These are phyloP conservation scores for Lateolabrax maculatus DNA, from an alignment of 2,797 vertebrate genomes.

Conservation along the genomic window DNA sequence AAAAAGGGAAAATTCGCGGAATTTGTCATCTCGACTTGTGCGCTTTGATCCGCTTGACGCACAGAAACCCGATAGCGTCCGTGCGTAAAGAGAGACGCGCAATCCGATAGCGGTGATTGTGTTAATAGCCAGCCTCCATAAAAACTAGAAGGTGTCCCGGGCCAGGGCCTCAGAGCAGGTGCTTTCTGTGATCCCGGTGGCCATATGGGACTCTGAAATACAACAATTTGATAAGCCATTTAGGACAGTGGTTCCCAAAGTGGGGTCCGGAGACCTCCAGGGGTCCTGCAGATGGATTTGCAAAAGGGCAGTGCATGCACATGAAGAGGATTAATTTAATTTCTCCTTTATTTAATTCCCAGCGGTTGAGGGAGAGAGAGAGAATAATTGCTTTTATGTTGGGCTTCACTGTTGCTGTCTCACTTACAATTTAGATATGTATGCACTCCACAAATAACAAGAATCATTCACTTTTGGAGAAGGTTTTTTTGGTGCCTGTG, in stretches of 20 bases:
- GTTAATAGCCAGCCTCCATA: constrained; percentile 82
- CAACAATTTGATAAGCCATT: constrained; percentile 75
- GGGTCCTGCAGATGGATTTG: constrained; percentile 29
- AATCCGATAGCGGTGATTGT: constrained; percentile 82
- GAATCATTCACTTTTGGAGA: not conserved
- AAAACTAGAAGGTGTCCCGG: constrained; percentile 78
- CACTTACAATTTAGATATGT: not conserved
- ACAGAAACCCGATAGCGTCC: constrained; percentile 71
- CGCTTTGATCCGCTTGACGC: constrained; percentile 82
- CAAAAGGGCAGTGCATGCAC: constrained; percentile 14
- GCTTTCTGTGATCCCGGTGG: constrained; percentile 77
- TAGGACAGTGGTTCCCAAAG: constrained; percentile 73
- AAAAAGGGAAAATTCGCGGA: constrained; percentile 66
- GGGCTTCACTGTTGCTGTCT: not conserved
- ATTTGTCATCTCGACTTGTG: constrained; percentile 72
- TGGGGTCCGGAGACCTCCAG: constrained; percentile 52
- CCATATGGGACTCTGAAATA: constrained; percentile 74
- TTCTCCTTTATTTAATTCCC: constrained; percentile 30
- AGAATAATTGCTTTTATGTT: constrained; percentile 13
- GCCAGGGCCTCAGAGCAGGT: constrained; percentile 79
- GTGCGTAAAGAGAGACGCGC: constrained; percentile 79
- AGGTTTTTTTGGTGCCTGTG: not conserved
- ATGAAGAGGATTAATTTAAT: constrained; percentile 25
- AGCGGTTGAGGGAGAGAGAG: constrained; percentile 6
- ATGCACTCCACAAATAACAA: constrained; percentile 4